Percentiles rank a stretch among this genome's conserved stretches.
These are phyloP conservation scores for Gastrophryne carolinensis DNA, from an alignment of 2,797 vertebrate species.

Conservation along the genomic window DNA sequence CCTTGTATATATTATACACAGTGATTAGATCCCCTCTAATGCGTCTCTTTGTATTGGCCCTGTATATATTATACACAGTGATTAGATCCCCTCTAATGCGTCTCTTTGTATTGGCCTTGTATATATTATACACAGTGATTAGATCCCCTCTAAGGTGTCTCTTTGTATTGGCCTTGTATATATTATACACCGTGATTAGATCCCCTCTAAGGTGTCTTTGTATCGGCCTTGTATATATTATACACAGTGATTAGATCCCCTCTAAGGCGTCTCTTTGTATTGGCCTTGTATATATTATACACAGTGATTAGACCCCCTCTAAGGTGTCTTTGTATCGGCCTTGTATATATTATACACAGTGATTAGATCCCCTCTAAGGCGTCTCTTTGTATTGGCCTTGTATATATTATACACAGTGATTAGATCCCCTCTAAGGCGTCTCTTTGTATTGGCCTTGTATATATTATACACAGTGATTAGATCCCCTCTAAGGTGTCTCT, in stretches of 20 bases:
- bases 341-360: neutral
- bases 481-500: too few relatives aligned
- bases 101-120: too few relatives aligned
- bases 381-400: too few relatives aligned
- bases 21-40: neutral
- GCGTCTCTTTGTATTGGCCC: too few relatives aligned
- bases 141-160: too few relatives aligned
- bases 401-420: neutral
- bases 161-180: neutral
- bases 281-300: neutral
- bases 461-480: neutral
- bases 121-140: neutral
- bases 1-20: neutral
- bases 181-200: neutral
- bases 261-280: too few relatives aligned
- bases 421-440: neutral
- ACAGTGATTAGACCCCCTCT: neutral
- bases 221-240: neutral
- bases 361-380: neutral
- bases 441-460: too few relatives aligned
- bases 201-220: too few relatives aligned
- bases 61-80: neutral
- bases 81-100: neutral
- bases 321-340: too few relatives aligned
- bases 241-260: neutral